Conservation (phyloP, 2,888 invertebrate species). For the Drosophila testacea region DNA sequence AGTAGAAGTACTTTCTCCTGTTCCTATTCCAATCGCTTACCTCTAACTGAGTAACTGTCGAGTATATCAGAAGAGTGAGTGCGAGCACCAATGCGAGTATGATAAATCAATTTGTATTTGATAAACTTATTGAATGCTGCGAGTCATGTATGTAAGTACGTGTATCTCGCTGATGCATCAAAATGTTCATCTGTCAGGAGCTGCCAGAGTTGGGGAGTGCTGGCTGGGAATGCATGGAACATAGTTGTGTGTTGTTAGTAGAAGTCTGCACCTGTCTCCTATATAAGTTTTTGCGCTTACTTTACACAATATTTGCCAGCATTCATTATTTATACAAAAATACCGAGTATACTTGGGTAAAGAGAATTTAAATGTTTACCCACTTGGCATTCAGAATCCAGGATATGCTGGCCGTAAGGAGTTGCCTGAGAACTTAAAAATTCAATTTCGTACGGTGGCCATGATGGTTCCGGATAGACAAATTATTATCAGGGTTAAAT, state of each 20-base stretch:
- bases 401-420: constrained; percentile 98
- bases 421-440: constrained; percentile 98
- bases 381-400: constrained; percentile 90
- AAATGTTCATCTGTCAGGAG: constrained; percentile 30
- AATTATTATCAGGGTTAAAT: constrained; percentile 97
- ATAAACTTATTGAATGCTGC: constrained; percentile 61
- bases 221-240: neutral
- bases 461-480: constrained; percentile 99
- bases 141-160: constrained; percentile 25
- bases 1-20: neutral
- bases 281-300: neutral
- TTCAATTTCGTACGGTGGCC: constrained; percentile 98
- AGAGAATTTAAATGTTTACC: constrained; percentile 40
- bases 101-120: constrained; percentile 66
- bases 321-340: constrained; percentile 42
- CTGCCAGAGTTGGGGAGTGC: neutral
- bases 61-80: constrained; percentile 18
- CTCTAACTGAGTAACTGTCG: constrained; percentile 12
- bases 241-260: constrained; percentile 9
- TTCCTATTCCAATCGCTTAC: constrained; percentile 11
- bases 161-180: constrained; percentile 50
- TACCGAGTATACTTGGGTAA: constrained; percentile 3
- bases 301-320: constrained; percentile 46
- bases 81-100: constrained; percentile 19
- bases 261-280: neutral